Evolutionary conservation across 2,113 vertebrate species (phyloP), one percentile per base, ranked within the genome.

Genomic region (Scomber japonicus): DNA sequence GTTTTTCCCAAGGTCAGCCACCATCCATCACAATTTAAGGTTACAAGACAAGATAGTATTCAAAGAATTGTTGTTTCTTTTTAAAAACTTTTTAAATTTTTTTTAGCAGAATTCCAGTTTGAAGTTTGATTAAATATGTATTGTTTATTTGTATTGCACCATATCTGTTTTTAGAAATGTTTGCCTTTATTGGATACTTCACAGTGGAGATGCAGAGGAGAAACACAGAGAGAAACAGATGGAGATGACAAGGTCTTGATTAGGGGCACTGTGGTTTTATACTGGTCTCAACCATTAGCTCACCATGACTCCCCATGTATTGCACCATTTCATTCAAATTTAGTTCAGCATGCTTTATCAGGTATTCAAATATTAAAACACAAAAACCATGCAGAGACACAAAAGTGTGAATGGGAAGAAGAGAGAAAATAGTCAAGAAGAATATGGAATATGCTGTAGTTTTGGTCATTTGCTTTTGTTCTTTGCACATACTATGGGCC

Each of bases 1-100:
- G 85, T 90, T 86, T 84, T 82, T 76, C 78, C 83, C 88, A 93
- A 93, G 89, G 92, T 93, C 91, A 89, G 46, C 14, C 75, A 62
- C 69, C 76, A 80, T 72, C 44, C 59, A 49, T 63, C 55, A 76
- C 27, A 57, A 31, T 78, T 75, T 63, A 17, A 53, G 35, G 45
- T 56, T 76, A 30, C 13, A 69, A 35, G 21, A 66, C 11, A 2
- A 30, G 35, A 21, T 11, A 31, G 44, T 17, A 24, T 21, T 9
- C 40, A 48, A 16, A 71, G 19, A 30, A 24, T 15, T 72, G 31
- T 45, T 61, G n/a, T 53, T 24, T 67, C 49, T 5, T 35, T 35
- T 40, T 21, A 21, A 21, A 21, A 21, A 21, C 21, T 21, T 7
- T 40, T 40, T 40, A 40, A 8, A 6, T 4, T 35, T 35, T 35